A percentile compares a stretch with the other conserved stretches of the same genome.
These are phyloP conservation scores for Zaprionus tsacasi DNA, from an alignment of 1,140 invertebrate genomes.

Conservation along the genomic window DNA sequence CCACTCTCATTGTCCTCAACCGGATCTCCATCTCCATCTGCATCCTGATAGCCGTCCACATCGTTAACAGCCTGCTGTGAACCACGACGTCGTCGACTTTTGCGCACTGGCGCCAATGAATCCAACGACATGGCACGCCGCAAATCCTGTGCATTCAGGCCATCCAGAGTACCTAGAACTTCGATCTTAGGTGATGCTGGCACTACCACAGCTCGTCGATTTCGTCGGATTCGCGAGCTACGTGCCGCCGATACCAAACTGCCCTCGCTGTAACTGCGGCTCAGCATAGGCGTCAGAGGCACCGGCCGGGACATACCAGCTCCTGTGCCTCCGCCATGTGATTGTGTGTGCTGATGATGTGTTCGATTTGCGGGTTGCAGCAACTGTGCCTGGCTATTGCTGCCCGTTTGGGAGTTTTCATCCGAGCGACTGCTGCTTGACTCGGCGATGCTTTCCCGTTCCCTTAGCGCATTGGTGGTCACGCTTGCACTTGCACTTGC, in stretches of 20 bases:
- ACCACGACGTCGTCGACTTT: constrained; percentile 37
- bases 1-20: constrained; percentile 73
- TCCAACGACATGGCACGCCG: constrained; percentile 80
- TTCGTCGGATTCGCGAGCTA: constrained; percentile 67
- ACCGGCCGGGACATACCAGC: constrained; percentile 46
- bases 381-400: constrained; percentile 32
- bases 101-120: constrained; percentile 63
- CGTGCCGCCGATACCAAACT: constrained; percentile 82
- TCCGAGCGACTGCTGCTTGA: constrained; percentile 75
- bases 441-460: constrained; percentile 64
- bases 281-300: constrained; percentile 82
- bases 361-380: constrained; percentile 41
- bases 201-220: constrained; percentile 35
- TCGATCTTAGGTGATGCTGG: constrained; percentile 43
- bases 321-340: constrained; percentile 47
- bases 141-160: constrained; percentile 52
- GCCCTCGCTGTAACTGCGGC: constrained; percentile 86
- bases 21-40: constrained; percentile 44
- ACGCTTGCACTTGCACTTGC: constrained; percentile 26
- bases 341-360: constrained; percentile 71
- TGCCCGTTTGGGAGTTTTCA: constrained; percentile 65
- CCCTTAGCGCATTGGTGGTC: constrained; percentile 33
- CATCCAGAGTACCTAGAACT: constrained; percentile 4
- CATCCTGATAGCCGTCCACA: constrained; percentile 58
- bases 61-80: constrained; percentile 53